Evolutionary conservation across 2,888 invertebrate genomes (phyloP).

Genomic region (Galerucella pusilla): DNA sequence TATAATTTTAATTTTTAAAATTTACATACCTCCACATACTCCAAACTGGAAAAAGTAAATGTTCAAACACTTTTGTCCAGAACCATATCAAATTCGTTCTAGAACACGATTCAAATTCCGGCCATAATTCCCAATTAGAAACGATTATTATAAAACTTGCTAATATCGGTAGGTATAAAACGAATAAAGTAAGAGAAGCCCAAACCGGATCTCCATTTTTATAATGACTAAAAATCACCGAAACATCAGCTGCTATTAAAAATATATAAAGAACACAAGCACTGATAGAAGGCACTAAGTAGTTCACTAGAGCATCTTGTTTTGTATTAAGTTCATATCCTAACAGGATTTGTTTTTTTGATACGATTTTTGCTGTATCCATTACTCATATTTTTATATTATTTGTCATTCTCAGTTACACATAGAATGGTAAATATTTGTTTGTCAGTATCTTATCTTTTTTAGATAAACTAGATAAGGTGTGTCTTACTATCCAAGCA

Average conservation of each 20-base stretch:
- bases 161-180: slow-evolving; percentile 70
- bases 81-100: slow-evolving; percentile 66
- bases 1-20: slow-evolving; percentile 2
- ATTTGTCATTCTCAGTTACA: slow-evolving; percentile 11
- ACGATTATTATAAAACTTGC: slow-evolving; percentile 71
- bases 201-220: slow-evolving; percentile 69
- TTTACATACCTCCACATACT: slow-evolving; percentile 71
- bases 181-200: slow-evolving; percentile 65
- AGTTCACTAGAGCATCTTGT: slow-evolving; percentile 67
- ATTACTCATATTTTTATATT: slow-evolving; percentile 39
- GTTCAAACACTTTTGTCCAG: slow-evolving; percentile 66
- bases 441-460: slow-evolving; percentile 33
- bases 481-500: background rate
- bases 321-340: slow-evolving; percentile 61
- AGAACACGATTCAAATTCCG: slow-evolving; percentile 65
- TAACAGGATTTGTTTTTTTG: slow-evolving; percentile 52
- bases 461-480: slow-evolving; percentile 23
- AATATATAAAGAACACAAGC: slow-evolving; percentile 74
- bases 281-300: slow-evolving; percentile 69
- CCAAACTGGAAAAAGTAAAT: slow-evolving; percentile 71
- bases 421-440: slow-evolving; percentile 2
- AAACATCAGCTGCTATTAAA: slow-evolving; percentile 76
- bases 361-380: slow-evolving; percentile 27
- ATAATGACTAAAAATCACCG: slow-evolving; percentile 74
- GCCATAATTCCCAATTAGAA: slow-evolving; percentile 71